Base-by-base conservation (phyloP, 2,113 vertebrate species). In the Clinocottus analis region DNA sequence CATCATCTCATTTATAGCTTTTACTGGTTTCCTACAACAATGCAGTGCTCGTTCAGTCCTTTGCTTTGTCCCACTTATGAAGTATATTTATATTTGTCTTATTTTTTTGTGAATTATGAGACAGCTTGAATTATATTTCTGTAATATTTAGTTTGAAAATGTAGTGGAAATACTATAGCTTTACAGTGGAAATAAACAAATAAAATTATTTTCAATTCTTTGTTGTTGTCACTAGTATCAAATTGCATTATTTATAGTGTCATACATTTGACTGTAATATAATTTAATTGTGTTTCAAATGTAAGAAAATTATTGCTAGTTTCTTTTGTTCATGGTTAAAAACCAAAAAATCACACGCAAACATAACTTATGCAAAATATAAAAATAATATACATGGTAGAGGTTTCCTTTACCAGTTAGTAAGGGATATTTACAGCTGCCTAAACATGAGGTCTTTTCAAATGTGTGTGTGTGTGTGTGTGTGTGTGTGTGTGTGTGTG, bases 1-100 rank as follows among this genome's bases (percentile, higher is more conserved):
- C 70, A 56, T 49, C 55, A 82, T 64, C 51, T 77, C 63, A 39
- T 70, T 14, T 61, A 3, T 13, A 51, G 69, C 51, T 47, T 69
- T 55, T 25, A 25, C 51, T 13, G 51, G 51, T 55, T 56, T 68
- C 13, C 55, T 11, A 59, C 16, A 69, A 67, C 66, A 68, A 5
- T 77, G 0, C 29, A 21, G 14, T 33, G 21, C 21, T 31, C 14
- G 2, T 53, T 35, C 14, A 19, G 23, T 43, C 0, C 16, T 62
- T 69, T 58, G 13, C 72, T 70, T 71, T 67, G 0, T 75, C 9
- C 14, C 0, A 21, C 2, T 31, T 53, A 13, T 49, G 13, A 19
- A n/a, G 7, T 6, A 19, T 10, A 59, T 60, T 68, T 21, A 9
- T 23, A 43, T 77, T 3, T 59, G 0, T 66, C 1, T 51, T 3